Evolutionary conservation across 1,140 invertebrate genomes (phyloP), one percentile per base, ranked within the genome.

Genomic region (Homarus americanus): DNA sequence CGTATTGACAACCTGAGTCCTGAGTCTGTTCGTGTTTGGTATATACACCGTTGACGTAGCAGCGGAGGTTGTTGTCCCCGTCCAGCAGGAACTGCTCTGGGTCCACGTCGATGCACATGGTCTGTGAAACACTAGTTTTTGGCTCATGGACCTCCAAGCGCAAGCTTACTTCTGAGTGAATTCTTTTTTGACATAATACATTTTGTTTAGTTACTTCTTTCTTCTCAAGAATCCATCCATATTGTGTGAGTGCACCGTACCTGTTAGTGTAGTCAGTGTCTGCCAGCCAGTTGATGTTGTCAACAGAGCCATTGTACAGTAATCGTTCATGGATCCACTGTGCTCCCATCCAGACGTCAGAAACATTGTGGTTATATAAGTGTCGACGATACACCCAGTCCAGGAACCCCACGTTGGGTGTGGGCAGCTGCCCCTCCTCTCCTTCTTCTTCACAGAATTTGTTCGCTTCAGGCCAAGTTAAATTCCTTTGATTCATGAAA

Each of bases 331-430:
- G 79, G 7, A 44, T 75, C 66, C 53, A 41, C 44, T 86, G 58
- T 24, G 66, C 69, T 3, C 49, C 69, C 87, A 92, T 92, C 84
- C 89, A 92, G n/a, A 82, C 73, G 38, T 40, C 44, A n/a, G 5
- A 5, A 9, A 80, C 72, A 2, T 40, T 63, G n/a, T 40, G 58
- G 28, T 24, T 3, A 17, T 34, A 73, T 10, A 86, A 72, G 38
- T 91, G 32, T 69, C 83, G 63, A 12, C 87, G 79, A 53, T 90
- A 92, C 20, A 92, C 73, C 82, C 73, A 92, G 76, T 92, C 85
- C 40, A 91, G 58, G 58, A 92, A 92, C 20, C 92, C 92, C 2
- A 87, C 58, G 32, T 78, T 82, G 5, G 92, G 92, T 7, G 82
- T 38, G 20, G 88, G 92, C 49, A 92, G 40, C 17, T 66, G 41